A percentile compares a stretch with the other conserved stretches of the same genome.
phyloP scores from a whole-genome alignment of 2,113 vertebrate genomes.

The Malurus alboscapulatus region DNA sequence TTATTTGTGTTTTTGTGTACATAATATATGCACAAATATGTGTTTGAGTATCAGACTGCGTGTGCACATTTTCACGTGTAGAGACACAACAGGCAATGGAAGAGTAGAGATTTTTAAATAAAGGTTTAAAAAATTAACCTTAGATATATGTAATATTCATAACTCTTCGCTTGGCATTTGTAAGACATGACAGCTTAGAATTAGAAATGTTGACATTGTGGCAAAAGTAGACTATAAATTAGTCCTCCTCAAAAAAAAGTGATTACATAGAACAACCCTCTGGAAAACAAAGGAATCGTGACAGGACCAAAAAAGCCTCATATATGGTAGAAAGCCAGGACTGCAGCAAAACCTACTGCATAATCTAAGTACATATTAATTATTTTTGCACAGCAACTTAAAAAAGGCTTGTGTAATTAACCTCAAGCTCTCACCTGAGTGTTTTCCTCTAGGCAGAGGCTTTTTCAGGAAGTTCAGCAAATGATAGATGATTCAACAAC shows the following conservation, averaged over 20 bases:
- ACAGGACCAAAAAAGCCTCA: background rate
- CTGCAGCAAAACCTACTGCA: background rate
- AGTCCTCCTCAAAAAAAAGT: background rate
- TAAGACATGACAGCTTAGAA: background rate
- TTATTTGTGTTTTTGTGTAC: background rate
- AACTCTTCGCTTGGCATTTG: background rate
- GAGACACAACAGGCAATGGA: background rate
- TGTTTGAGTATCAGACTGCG: background rate
- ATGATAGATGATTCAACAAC: background rate
- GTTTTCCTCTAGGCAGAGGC: conserved; percentile 7
- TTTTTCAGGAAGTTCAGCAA: conserved; percentile 33
- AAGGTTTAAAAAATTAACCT: background rate
- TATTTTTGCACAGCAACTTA: conserved; percentile 2
- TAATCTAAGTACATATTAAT: conserved; percentile 5
- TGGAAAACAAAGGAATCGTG: background rate
- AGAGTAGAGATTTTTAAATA: background rate
- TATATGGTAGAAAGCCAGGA: background rate
- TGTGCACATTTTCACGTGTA: background rate
- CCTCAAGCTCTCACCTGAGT: conserved; percentile 1
- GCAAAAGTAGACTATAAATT: background rate
- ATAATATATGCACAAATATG: background rate
- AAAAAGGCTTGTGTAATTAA: conserved; percentile 37
- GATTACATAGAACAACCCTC: background rate
- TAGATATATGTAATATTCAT: background rate
- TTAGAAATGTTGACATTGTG: background rate